phyloP scores from a whole-genome alignment of 2,888 invertebrate genomes.

The Diaphora mendica region DNA sequence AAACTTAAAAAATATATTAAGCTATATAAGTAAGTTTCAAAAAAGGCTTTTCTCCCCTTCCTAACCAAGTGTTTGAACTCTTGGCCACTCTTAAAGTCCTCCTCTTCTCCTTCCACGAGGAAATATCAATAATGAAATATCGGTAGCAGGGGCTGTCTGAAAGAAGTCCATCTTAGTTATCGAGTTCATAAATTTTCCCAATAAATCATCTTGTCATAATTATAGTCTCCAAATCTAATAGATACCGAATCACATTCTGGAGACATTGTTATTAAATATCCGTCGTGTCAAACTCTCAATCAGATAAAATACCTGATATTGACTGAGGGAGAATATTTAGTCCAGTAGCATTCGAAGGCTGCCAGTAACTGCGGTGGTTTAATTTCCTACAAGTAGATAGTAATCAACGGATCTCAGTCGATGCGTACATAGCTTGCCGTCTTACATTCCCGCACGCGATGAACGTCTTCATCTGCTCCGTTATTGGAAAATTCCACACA shows the following conservation, averaged over 20 bases:
- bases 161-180: too few species aligned
- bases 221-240: not conserved
- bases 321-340: not conserved
- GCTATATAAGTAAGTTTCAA: too few species aligned
- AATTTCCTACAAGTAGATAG: constrained; percentile 42
- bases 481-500: constrained; percentile 71
- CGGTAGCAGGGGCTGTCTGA: too few species aligned
- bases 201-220: too few species aligned
- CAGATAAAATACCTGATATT: not conserved
- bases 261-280: not conserved
- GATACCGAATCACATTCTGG: not conserved
- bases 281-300: not conserved
- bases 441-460: constrained; percentile 58
- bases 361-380: constrained; percentile 24
- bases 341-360: not conserved
- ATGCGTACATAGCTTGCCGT: constrained; percentile 27
- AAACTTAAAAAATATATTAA: too few species aligned
- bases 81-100: too few species aligned
- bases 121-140: too few species aligned
- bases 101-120: too few species aligned
- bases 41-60: too few species aligned
- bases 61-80: too few species aligned
- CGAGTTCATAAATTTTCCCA: too few species aligned
- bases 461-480: constrained; percentile 57
- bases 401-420: constrained; percentile 28